Percentiles rank a stretch among this genome's conserved stretches.
Evolutionary conservation across 2,797 vertebrate genomes (phyloP).

Genomic region (Aldrovandia affinis): DNA sequence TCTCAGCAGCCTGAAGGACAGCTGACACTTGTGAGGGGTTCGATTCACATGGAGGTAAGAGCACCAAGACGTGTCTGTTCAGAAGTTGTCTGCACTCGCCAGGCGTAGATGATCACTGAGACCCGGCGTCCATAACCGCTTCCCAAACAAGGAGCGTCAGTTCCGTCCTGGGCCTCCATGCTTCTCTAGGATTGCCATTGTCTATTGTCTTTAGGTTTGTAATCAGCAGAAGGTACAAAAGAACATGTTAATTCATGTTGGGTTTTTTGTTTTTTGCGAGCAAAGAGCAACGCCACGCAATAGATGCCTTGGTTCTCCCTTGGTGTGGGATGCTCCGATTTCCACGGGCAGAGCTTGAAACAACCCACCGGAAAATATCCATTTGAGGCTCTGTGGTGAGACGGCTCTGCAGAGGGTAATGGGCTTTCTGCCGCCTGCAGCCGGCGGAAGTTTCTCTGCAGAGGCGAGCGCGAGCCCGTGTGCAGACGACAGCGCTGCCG

Average conservation of each 20-base stretch:
- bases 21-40: background rate
- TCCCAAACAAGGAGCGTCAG: background rate
- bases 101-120: background rate
- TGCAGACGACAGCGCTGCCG: background rate
- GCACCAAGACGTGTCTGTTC: no score
- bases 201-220: no score
- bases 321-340: background rate
- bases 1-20: background rate
- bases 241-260: background rate
- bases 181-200: background rate
- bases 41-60: background rate
- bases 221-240: background rate
- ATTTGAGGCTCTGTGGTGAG: background rate
- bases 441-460: constrained; percentile 10
- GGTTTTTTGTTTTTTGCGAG: no score
- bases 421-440: background rate
- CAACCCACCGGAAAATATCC: background rate
- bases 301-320: background rate
- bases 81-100: background rate
- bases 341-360: background rate
- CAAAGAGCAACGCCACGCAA: background rate
- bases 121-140: background rate
- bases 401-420: background rate
- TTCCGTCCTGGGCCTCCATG: background rate
- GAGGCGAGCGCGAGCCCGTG: background rate